Conservation (phyloP, 53 echinoderm and acorn worm genomes). For the Holothuria leucospilota region DNA sequence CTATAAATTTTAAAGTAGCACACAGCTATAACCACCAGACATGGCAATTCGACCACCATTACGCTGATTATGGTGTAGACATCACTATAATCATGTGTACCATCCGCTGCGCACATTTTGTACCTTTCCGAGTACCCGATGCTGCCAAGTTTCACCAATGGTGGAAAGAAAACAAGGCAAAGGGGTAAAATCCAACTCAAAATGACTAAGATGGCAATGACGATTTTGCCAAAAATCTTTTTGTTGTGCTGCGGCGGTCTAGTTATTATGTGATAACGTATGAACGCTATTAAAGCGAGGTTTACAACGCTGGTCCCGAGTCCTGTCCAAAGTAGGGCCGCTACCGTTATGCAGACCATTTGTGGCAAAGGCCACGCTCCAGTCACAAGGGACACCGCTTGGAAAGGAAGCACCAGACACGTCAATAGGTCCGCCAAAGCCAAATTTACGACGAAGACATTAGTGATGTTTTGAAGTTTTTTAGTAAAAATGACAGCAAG, state of each 20-base stretch:
- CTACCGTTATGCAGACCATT: slow-evolving; percentile 60
- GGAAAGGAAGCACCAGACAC: slow-evolving; percentile 77
- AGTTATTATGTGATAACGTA: slow-evolving; percentile 78
- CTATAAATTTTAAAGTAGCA: slow-evolving; percentile 16
- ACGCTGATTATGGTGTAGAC: slow-evolving; percentile 18
- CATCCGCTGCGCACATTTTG: slow-evolving; percentile 53
- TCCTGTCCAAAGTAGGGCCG: slow-evolving; percentile 70
- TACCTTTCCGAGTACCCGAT: slow-evolving; percentile 62
- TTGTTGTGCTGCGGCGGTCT: slow-evolving; percentile 53
- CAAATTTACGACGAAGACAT: slow-evolving; percentile 94
- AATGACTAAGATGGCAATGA: slow-evolving; percentile 61
- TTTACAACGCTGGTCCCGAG: slow-evolving; percentile 77
- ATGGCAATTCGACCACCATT: not conserved
- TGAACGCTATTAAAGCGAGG: slow-evolving; percentile 81
- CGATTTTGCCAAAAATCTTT: slow-evolving; percentile 60
- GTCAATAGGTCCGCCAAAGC: slow-evolving; percentile 81
- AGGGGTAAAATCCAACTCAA: slow-evolving; percentile 72
- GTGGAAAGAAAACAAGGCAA: slow-evolving; percentile 57
- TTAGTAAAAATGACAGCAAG: slow-evolving; percentile 73
- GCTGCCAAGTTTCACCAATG: slow-evolving; percentile 42
- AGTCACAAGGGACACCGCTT: slow-evolving; percentile 66
- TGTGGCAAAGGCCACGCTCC: not conserved
- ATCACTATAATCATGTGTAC: slow-evolving; percentile 32
- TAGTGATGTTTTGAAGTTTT: slow-evolving; percentile 81
- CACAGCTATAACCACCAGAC: slow-evolving; percentile 9